Percentiles rank a stretch among this genome's conserved stretches.
Evolutionary conservation across 1,140 invertebrate genomes (phyloP).

Genomic region (Forficula auricularia): DNA sequence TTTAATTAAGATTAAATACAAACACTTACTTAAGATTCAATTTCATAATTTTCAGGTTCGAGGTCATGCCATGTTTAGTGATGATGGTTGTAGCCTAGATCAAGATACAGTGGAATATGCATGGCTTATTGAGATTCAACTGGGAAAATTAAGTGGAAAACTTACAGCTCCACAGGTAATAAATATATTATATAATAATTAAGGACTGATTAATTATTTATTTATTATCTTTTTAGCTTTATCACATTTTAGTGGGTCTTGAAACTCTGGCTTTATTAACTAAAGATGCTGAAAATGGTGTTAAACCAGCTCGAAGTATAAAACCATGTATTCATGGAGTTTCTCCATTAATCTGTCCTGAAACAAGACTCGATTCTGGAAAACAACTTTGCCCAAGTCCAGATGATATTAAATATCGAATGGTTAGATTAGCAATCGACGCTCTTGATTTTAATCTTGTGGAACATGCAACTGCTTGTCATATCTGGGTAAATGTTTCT

Average conservation of each 20-base stretch:
- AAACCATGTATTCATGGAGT: constrained; percentile 73
- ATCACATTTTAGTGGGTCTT: constrained; percentile 67
- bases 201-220: background rate
- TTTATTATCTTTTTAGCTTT: constrained; percentile 32
- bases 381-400: constrained; percentile 51
- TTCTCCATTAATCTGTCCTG: constrained; percentile 52
- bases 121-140: constrained; percentile 73
- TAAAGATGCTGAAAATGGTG: constrained; percentile 73
- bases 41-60: constrained; percentile 51
- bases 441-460: constrained; percentile 78
- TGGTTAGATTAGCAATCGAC: constrained; percentile 81
- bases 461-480: constrained; percentile 70
- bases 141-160: constrained; percentile 65
- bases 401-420: constrained; percentile 87
- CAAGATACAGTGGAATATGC: constrained; percentile 93
- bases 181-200: background rate
- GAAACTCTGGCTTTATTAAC: constrained; percentile 78
- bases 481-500: constrained; percentile 49
- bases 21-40: too few relatives aligned
- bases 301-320: constrained; percentile 56
- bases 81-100: constrained; percentile 69
- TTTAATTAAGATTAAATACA: too few relatives aligned
- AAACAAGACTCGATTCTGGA: constrained; percentile 43
- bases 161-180: constrained; percentile 50
- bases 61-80: constrained; percentile 95